phyloP scores from a whole-genome alignment of 2,113 vertebrate species.

The Xiphorhynchus elegans region DNA sequence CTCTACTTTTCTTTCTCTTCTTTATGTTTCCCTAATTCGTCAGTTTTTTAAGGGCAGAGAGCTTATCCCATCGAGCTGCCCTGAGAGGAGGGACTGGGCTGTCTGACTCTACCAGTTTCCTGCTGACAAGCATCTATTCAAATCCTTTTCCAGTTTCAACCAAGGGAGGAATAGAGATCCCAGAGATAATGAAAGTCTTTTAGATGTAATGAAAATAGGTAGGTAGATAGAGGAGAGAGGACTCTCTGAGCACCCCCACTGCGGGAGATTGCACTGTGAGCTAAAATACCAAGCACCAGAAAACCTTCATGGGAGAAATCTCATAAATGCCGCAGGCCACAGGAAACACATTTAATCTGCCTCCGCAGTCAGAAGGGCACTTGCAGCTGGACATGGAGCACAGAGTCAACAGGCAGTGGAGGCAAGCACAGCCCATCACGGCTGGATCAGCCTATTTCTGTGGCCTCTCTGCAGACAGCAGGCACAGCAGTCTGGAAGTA shows the following conservation, averaged over 20 bases:
- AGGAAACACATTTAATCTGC: neutral
- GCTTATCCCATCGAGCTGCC: neutral
- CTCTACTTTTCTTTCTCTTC: neutral
- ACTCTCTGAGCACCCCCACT: neutral
- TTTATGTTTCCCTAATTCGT: neutral
- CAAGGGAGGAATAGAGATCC: neutral
- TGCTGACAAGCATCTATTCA: neutral
- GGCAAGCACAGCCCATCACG: fast-evolving
- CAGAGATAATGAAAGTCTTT: neutral
- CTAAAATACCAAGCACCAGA: neutral
- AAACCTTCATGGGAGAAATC: neutral
- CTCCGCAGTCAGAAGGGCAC: neutral
- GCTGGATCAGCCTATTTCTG: neutral
- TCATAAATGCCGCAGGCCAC: neutral
- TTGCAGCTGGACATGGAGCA: neutral
- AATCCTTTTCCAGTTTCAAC: neutral
- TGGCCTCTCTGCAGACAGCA: neutral
- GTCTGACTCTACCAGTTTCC: neutral
- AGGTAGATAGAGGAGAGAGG: neutral
- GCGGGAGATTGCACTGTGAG: neutral
- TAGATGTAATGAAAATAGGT: neutral
- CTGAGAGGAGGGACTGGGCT: neutral
- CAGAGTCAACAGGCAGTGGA: neutral
- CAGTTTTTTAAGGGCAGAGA: neutral
- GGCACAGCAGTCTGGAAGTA: neutral